These are phyloP conservation scores for Drepana falcataria DNA, from an alignment of 2,888 invertebrate genomes.

Conservation along the genomic window DNA sequence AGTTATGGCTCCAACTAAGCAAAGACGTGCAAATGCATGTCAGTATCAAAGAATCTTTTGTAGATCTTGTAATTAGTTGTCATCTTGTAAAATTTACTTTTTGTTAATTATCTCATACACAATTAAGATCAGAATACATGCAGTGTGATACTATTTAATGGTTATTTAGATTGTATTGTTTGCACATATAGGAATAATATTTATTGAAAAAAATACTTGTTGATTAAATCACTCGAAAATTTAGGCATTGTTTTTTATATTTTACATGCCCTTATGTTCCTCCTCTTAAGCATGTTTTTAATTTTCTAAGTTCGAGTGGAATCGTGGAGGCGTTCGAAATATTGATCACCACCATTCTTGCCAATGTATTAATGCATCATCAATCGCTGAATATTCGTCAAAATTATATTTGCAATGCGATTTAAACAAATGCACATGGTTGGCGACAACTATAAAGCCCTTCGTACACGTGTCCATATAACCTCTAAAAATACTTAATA, in stretches of 20 bases:
- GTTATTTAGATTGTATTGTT: neutral
- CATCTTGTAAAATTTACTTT: neutral
- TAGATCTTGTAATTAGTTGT: neutral
- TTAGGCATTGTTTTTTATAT: neutral
- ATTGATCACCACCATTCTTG: no score
- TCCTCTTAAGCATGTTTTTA: no score
- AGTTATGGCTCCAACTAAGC: neutral
- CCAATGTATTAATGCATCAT: no score
- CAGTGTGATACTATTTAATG: neutral
- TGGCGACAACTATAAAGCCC: no score
- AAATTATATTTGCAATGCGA: no score
- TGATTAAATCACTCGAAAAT: neutral
- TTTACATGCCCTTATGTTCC: neutral
- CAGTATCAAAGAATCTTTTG: neutral
- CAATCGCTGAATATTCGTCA: no score
- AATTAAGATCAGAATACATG: neutral
- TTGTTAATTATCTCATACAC: neutral
- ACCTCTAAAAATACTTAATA: no score
- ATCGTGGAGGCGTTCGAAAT: no score
- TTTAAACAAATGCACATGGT: no score
- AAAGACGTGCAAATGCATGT: neutral
- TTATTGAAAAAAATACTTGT: neutral
- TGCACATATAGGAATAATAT: no score
- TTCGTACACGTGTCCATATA: no score
- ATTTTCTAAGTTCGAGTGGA: no score